Percentiles rank a stretch among this genome's conserved stretches.
These are phyloP conservation scores for Moxostoma hubbsi DNA, from an alignment of 2,797 vertebrate species.

Conservation along the genomic window DNA sequence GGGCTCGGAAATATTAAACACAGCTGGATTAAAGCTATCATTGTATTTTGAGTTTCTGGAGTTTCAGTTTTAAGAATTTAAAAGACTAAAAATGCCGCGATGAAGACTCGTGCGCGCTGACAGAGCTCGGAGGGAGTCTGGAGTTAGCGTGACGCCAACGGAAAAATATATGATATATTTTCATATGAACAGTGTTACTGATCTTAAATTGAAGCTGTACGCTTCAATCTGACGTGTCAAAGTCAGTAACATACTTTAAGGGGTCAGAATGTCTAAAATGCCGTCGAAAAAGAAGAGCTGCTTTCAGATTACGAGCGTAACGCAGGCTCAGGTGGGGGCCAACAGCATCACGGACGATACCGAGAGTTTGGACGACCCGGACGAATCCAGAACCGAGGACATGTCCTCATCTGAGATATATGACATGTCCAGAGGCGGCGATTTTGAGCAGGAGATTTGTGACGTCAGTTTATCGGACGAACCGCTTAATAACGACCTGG, in stretches of 20 bases:
- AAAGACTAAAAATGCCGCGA: slow-evolving; percentile 64
- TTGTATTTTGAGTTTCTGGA: slow-evolving; percentile 50
- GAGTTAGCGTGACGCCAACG: slow-evolving; percentile 21
- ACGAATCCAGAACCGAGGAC: slow-evolving; percentile 88
- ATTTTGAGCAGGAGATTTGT: slow-evolving; percentile 83
- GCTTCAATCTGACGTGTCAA: slow-evolving; percentile 51
- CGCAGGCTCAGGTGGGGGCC: slow-evolving; percentile 91
- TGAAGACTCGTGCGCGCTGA: slow-evolving; percentile 29
- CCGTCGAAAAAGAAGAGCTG: slow-evolving; percentile 96
- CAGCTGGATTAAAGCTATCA: slow-evolving; percentile 15
- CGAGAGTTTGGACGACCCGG: slow-evolving; percentile 92
- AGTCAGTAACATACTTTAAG: slow-evolving; percentile 26
- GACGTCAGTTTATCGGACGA: slow-evolving; percentile 92
- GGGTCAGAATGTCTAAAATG: slow-evolving; percentile 91
- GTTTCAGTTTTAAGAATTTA: slow-evolving; percentile 50
- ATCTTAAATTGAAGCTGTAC: slow-evolving; percentile 38
- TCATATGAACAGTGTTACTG: slow-evolving; percentile 17
- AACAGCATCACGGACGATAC: slow-evolving; percentile 89
- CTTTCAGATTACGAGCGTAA: slow-evolving; percentile 98
- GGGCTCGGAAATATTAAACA: slow-evolving; percentile 18
- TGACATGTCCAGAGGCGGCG: slow-evolving; percentile 81
- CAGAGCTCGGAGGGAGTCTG: slow-evolving; percentile 6
- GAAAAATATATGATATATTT: not conserved
- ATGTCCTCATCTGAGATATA: slow-evolving; percentile 89
- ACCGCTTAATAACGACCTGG: slow-evolving; percentile 87